These are phyloP conservation scores for Margaritifera margaritifera DNA, from an alignment of 2,888 invertebrate genomes.

Conservation along the genomic window DNA sequence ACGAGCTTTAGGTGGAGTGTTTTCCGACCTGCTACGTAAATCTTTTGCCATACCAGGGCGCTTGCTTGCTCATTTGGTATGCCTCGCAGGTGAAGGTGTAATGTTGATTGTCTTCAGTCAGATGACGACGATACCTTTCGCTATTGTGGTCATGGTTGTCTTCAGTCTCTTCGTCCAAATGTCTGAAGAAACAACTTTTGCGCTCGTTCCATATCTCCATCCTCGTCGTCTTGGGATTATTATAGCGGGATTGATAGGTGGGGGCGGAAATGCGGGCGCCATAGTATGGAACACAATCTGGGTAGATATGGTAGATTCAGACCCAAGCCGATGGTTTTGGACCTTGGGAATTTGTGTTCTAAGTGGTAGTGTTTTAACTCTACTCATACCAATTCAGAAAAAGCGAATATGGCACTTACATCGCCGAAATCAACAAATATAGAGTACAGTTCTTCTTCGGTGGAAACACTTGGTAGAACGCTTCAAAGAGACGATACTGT, in stretches of 20 bases:
- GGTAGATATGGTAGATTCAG: slow-evolving; percentile 18
- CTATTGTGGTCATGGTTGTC: slow-evolving; percentile 22
- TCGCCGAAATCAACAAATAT: not conserved
- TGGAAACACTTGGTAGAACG: too few species aligned
- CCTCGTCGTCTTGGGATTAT: slow-evolving; percentile 23
- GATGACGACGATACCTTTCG: slow-evolving; percentile 13
- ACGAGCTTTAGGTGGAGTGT: slow-evolving; percentile 24
- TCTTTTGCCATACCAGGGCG: slow-evolving; percentile 20
- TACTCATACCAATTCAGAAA: slow-evolving; percentile 14
- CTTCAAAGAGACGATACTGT: too few species aligned
- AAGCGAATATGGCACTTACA: slow-evolving; percentile 9
- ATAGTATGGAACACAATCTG: slow-evolving; percentile 31
- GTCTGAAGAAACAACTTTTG: slow-evolving; percentile 27
- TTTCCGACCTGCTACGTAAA: slow-evolving; percentile 19
- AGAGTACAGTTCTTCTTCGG: not conserved
- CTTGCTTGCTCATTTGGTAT: slow-evolving; percentile 24
- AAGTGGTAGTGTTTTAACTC: slow-evolving; percentile 14
- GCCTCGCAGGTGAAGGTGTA: slow-evolving; percentile 22
- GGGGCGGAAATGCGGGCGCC: slow-evolving; percentile 29
- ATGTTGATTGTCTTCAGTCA: slow-evolving; percentile 31
- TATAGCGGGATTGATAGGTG: slow-evolving; percentile 28
- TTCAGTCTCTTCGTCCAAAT: slow-evolving; percentile 27
- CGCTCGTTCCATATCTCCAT: slow-evolving; percentile 14
- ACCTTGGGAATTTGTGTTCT: slow-evolving; percentile 21
- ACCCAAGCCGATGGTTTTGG: slow-evolving; percentile 30